Percentiles rank a stretch among this genome's conserved stretches.
These are phyloP conservation scores for Nerophis lumbriciformis DNA, from an alignment of 2,113 vertebrate species.

Conservation along the genomic window DNA sequence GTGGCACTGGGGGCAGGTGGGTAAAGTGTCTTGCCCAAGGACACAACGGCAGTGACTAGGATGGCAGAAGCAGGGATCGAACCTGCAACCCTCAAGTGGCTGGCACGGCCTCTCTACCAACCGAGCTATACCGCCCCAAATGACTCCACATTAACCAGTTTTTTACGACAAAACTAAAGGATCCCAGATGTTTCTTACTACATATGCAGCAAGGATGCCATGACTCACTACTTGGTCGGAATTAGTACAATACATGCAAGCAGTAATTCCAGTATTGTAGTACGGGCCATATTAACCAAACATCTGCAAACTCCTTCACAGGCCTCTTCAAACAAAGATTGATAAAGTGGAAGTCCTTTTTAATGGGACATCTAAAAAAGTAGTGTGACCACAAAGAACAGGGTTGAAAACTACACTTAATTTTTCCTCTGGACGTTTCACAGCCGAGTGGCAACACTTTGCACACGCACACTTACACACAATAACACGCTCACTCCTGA, in stretches of 20 bases:
- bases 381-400: slow-evolving; percentile 50
- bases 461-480: slow-evolving; percentile 13
- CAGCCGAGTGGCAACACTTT: slow-evolving; percentile 35
- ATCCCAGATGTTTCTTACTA: not conserved
- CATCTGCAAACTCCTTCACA: slow-evolving; percentile 42
- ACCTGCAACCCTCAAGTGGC: too few relatives aligned
- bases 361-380: slow-evolving; percentile 56
- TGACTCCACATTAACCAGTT: too few relatives aligned
- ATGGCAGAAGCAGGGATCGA: too few relatives aligned
- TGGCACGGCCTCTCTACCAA: too few relatives aligned
- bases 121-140: too few relatives aligned
- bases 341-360: slow-evolving; percentile 58
- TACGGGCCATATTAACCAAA: slow-evolving; percentile 14
- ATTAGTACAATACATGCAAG: slow-evolving; percentile 2
- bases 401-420: slow-evolving; percentile 53
- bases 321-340: slow-evolving; percentile 31
- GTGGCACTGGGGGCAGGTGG: too few relatives aligned
- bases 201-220: not conserved
- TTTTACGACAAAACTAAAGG: not conserved
- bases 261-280: slow-evolving; percentile 23
- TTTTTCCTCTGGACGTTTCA: slow-evolving; percentile 54
- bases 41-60: too few relatives aligned
- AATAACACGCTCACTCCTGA: not conserved
- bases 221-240: not conserved
- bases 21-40: too few relatives aligned